Evolutionary conservation across 2,113 vertebrate species (phyloP), one percentile per base, ranked within the genome.

Genomic region (Camelus bactrianus): DNA sequence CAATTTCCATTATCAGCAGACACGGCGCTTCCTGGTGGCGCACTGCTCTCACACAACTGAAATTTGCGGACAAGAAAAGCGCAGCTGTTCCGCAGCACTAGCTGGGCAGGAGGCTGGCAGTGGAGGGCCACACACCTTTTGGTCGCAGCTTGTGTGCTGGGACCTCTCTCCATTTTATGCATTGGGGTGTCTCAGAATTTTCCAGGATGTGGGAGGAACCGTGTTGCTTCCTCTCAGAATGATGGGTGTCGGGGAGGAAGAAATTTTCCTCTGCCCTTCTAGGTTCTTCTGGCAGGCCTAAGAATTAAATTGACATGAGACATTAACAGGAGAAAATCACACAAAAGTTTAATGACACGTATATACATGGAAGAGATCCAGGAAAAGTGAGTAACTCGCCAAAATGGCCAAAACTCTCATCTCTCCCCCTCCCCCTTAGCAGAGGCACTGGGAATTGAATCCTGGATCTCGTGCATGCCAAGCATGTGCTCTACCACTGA

Each of bases 21-120:
- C 89, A 56, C 0, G 6, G 54, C 67, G 76, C 77, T 94, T 94
- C 64, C 90, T 94, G 84, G 60, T 80, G 83, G 85, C 3, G 0
- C n/a, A 65, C 81, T 67, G 42, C 89, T 96, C 84, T 73, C 70
- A 17, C 42, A 83, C 92, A 73, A 97, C 91, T 67, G 11, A 77
- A 93, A 93, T 97, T 83, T 95, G 94, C 88, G 97, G 93, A 95
- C 95, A 92, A 94, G 94, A 89, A 95, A 97, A 95, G 90, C 81
- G 70, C 75, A 94, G 91, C 91, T 87, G 95, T 88, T 96, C 69
- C 0, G 1, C 26, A 82, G 91, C 24, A 30, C 96, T 86, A 46
- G 84, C 91, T 42, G 95, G 70, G 87, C 93, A 81, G 91, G 94
- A 70, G 86, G 72, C 79, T 86, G 69, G 56, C 94, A 82, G 46